A percentile compares a stretch with the other conserved stretches of the same genome.
phyloP scores from a whole-genome alignment of 2,113 vertebrate species.

The Nicator chloris region DNA sequence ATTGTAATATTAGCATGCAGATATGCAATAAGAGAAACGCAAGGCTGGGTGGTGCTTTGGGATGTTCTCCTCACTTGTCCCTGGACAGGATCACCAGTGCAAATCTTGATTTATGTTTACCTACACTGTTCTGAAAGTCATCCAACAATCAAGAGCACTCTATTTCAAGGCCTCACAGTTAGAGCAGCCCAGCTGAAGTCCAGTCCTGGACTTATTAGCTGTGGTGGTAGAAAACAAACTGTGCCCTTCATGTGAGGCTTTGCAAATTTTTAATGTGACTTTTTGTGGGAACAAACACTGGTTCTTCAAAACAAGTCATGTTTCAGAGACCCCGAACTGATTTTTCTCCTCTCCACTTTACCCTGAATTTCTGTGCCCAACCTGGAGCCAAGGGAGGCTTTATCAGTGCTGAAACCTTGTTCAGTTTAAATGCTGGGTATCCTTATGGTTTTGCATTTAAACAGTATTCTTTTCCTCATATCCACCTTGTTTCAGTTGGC shows the following conservation, averaged over 20 bases:
- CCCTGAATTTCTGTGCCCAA: neutral
- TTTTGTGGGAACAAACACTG: neutral
- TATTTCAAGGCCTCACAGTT: neutral
- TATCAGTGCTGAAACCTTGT: neutral
- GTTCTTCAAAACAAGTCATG: neutral
- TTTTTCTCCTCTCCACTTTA: neutral
- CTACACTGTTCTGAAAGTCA: neutral
- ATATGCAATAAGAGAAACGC: neutral
- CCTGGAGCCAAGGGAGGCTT: neutral
- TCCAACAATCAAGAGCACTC: neutral
- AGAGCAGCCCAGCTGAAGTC: neutral
- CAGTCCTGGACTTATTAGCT: neutral
- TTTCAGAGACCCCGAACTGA: neutral
- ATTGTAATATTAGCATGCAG: neutral
- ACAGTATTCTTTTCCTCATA: neutral
- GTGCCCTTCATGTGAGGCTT: neutral
- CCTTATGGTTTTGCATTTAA: neutral
- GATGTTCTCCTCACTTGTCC: neutral
- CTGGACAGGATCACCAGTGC: neutral
- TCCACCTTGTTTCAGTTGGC: neutral
- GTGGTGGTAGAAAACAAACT: neutral
- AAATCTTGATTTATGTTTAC: neutral
- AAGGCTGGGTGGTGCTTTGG: neutral
- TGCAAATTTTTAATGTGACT: neutral
- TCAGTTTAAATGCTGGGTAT: neutral